Base-by-base conservation (phyloP, 1,140 invertebrate species). In the Achatina immaculata region DNA sequence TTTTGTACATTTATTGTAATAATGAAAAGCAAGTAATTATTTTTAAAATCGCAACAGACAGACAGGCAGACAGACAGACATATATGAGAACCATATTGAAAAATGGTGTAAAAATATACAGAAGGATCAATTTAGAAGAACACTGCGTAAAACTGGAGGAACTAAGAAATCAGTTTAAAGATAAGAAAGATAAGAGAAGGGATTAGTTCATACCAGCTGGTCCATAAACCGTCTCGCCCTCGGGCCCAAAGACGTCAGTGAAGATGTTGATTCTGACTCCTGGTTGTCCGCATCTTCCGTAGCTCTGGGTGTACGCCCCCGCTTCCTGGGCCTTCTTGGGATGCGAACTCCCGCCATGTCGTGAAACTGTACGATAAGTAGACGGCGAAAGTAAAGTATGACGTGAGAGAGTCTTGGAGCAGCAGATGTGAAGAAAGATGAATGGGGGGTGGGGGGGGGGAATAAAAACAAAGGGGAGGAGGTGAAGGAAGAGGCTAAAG, bases 181-280 rank as follows among this genome's bases (percentile, higher is more conserved):
- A 71, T 6, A 36, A 71, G 38, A 24, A 71, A 43, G 40, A 34
- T 2, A 42, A 74, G n/a, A 34, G 34, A 21, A 34, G 11, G 14
- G 11, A 16, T 21, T 68, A 14, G 65, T 21, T 2, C 48, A 9
- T 71, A 83, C 83, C 83, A 69, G 68, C 21, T n/a, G 81, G 78
- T 73, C 83, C 81, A 34, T 78, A 65, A 0, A 9, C 24, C 14
- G 21, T 28, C 42, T 43, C 21, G 0, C 45, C 36, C 1, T 24
- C 38, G 42, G 84, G 74, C 3, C 43, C 68, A 14, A 90, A 75
- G 69, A 90, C 86, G 40, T 86, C 83, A 1, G 88, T 82, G 4
- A 86, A 83, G 9, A 91, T 51, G 62, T 89, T 87, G 19, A 91
- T 88, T 55, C 90, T 85, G 1, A 87, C 83, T 2, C 90, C 90